Percentiles rank a stretch among this genome's conserved stretches.
These are phyloP conservation scores for Anoplolepis gracilipes DNA, from an alignment of 1,140 invertebrate genomes.

Conservation along the genomic window DNA sequence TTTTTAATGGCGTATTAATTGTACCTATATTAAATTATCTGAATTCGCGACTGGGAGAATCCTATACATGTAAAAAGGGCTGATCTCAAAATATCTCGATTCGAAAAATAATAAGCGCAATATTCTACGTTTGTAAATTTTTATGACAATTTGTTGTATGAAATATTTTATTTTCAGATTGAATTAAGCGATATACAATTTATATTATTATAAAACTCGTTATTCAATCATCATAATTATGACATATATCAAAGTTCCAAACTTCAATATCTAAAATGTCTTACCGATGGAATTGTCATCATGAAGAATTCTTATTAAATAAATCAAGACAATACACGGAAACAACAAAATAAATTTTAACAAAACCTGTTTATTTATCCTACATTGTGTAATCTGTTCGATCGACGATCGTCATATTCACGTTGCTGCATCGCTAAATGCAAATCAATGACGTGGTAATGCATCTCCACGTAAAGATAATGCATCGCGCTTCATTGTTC, in stretches of 20 bases:
- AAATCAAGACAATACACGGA: neutral
- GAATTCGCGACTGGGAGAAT: slow-evolving; percentile 13
- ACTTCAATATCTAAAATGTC: neutral
- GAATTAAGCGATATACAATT: neutral
- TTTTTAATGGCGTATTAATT: slow-evolving; percentile 47
- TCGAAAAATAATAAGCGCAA: slow-evolving; percentile 9
- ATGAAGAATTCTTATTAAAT: slow-evolving; percentile 4
- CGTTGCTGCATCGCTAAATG: slow-evolving; percentile 12
- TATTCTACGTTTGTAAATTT: neutral
- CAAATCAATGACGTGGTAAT: slow-evolving; percentile 45
- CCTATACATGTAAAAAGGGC: slow-evolving; percentile 2
- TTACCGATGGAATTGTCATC: neutral
- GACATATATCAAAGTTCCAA: neutral
- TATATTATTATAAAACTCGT: neutral
- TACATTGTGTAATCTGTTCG: neutral
- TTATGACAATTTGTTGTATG: neutral
- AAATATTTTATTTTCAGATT: slow-evolving; percentile 5
- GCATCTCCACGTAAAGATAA: slow-evolving; percentile 66
- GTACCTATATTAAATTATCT: slow-evolving; percentile 32
- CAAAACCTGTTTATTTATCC: neutral
- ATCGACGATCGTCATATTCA: slow-evolving; percentile 4
- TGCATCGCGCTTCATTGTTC: slow-evolving; percentile 67
- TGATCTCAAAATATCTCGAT: slow-evolving; percentile 26
- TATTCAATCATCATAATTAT: neutral
- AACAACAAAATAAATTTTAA: neutral